Conservation (phyloP, 2,888 invertebrate species). For the Gisinianus flammeolus region DNA sequence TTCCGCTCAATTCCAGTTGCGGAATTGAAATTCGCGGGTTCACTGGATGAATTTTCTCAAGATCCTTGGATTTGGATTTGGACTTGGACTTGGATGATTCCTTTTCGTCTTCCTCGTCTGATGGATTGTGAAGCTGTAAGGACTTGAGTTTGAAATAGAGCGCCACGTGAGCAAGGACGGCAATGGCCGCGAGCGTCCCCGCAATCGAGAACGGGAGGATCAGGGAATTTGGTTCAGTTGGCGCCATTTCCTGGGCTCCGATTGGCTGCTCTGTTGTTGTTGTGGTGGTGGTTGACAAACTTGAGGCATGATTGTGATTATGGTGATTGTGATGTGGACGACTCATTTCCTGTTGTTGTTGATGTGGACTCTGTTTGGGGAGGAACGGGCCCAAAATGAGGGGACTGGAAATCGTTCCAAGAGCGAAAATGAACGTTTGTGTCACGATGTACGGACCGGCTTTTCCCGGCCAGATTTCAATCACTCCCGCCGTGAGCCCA, state of each 20-base stretch:
- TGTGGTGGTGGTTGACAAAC: neutral
- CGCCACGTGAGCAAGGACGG: slow-evolving; percentile 12
- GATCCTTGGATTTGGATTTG: too few relatives aligned
- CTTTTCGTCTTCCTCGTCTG: neutral
- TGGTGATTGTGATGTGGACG: neutral
- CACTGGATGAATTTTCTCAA: neutral
- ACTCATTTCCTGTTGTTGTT: neutral
- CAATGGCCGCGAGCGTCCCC: neutral
- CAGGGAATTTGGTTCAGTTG: too few relatives aligned
- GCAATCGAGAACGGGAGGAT: slow-evolving; percentile 15
- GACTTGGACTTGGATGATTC: neutral
- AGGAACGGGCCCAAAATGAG: slow-evolving; percentile 43
- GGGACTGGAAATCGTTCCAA: slow-evolving; percentile 36
- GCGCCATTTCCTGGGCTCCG: too few relatives aligned
- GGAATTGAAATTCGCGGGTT: neutral
- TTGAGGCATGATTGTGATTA: neutral
- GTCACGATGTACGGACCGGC: slow-evolving; percentile 43
- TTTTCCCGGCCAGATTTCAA: slow-evolving; percentile 44
- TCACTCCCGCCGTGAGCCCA: slow-evolving; percentile 49
- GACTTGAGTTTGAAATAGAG: neutral
- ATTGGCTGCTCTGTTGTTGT: too few relatives aligned
- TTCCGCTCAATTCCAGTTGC: neutral
- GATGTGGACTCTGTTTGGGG: neutral
- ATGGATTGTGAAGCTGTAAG: neutral
- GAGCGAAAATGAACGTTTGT: slow-evolving; percentile 42